Evolutionary conservation across 1,140 invertebrate species (phyloP).

Genomic region (Lucilia cuprina): DNA sequence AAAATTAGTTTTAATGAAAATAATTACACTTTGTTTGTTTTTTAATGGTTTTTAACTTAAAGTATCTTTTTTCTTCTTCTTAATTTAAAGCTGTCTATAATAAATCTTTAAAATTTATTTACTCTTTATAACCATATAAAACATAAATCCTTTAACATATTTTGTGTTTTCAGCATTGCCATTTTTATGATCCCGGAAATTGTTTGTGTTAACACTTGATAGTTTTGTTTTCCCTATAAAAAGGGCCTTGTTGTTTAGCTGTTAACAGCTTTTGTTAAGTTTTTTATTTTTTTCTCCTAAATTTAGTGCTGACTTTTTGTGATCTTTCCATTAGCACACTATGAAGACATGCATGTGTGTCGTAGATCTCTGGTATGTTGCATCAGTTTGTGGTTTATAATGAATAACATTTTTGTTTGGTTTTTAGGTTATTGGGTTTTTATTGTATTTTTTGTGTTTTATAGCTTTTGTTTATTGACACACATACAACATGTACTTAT

Average conservation of each 20-base stretch:
- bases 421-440: conserved; percentile 1
- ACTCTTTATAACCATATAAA: too few relatives aligned
- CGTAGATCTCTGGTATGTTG: conserved; percentile 7
- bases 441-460: not conserved
- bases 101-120: too few relatives aligned
- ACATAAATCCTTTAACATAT: not conserved
- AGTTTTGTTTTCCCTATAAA: not conserved
- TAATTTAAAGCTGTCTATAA: too few relatives aligned
- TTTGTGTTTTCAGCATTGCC: not conserved
- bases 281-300: not conserved
- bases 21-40: too few relatives aligned
- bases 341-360: too few relatives aligned
- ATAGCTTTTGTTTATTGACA: not conserved
- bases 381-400: conserved; percentile 16
- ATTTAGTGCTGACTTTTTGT: not conserved
- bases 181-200: conserved; percentile 9
- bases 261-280: not conserved
- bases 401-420: not conserved
- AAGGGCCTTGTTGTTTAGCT: not conserved
- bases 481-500: not conserved
- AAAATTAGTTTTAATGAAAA: not conserved
- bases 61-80: too few relatives aligned
- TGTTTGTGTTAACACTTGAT: not conserved
- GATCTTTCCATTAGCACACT: not conserved
- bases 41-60: too few relatives aligned